Base-by-base conservation (phyloP, 2,888 invertebrate genomes). In the Drosophila ustulata region DNA sequence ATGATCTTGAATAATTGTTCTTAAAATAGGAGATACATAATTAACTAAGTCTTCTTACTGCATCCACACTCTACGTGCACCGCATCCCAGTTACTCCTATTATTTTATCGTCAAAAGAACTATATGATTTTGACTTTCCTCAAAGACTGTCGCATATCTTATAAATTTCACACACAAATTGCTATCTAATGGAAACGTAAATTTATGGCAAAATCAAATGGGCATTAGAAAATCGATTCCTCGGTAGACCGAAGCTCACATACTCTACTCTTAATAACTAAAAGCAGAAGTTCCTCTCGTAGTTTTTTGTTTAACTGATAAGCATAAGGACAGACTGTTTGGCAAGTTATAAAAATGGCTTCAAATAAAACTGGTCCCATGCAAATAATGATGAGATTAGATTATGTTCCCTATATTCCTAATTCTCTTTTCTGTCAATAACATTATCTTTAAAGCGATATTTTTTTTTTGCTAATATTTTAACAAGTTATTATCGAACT, bases 31-130 rank as follows among this genome's bases (percentile, higher is more conserved):
- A 66, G 50, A 45, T 55, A 18, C 39, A 63, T 25, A 25, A 59
- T 67, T 71, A 53, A 71, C 57, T 66, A 62, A 75, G 57, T 58
- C 43, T 63, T 43, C 26, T 28, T 66, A 32, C 28, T 28, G 28
- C n/a, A 26, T 9, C 18, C 41, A 13, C n/a, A 30, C 37, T 39
- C 30, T 4, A 11, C 32, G 11, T n/a, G 37, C 23, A 50, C 28
- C 57, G 30, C 53, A 28, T 9, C 34, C 13, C 65, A 34, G 47
- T 45, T 41, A 32, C 3, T 34, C 23, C 71, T 56, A 46, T 56
- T 74, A 52, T 74, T 59, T 52, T 66, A 37, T 52, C 72, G 64
- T 76, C 62, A 77, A 77, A 77, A 81, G 76, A 76, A 80, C 80
- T 76, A 59, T 61, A 25, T 52, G 43, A 59, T 52, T 59, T 51